phyloP scores from a whole-genome alignment of 23 tunicate genomes.

The Halocynthia roretzi region DNA sequence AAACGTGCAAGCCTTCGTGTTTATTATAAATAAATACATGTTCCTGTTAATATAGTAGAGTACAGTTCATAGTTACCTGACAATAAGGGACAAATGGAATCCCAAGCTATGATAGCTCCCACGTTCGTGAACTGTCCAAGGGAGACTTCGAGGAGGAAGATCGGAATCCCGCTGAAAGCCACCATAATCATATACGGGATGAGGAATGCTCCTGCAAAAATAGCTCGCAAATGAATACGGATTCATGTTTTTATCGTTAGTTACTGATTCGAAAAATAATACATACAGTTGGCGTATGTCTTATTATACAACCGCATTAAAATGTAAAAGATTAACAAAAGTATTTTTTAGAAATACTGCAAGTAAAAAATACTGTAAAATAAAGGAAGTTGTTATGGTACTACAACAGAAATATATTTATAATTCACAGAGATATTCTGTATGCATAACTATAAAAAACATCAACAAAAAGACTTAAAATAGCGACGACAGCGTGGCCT shows the following conservation, averaged over 20 bases:
- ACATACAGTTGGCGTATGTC: background rate
- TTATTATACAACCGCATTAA: too few relatives aligned
- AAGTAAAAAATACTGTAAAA: too few relatives aligned
- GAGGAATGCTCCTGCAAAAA: conserved; percentile 81
- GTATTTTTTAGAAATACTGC: too few relatives aligned
- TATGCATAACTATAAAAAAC: background rate
- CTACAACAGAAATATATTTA: background rate
- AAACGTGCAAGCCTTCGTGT: background rate
- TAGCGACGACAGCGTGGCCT: background rate
- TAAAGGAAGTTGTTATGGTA: too few relatives aligned
- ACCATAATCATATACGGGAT: conserved; percentile 92
- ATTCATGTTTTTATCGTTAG: background rate
- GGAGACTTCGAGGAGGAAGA: conserved; percentile 93
- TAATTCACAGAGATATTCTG: background rate
- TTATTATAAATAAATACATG: background rate
- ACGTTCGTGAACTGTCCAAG: conserved; percentile 90
- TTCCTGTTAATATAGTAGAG: background rate
- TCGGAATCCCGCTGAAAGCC: conserved; percentile 87
- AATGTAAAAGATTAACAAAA: too few relatives aligned
- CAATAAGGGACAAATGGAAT: conserved; percentile 68
- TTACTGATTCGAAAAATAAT: background rate
- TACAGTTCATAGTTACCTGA: conserved; percentile 50
- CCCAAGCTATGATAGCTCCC: conserved; percentile 91
- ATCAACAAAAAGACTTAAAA: too few relatives aligned
- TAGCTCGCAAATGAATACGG: too few relatives aligned